Base-by-base conservation (phyloP, 1,140 invertebrate genomes). In the Drosophila cardini region DNA sequence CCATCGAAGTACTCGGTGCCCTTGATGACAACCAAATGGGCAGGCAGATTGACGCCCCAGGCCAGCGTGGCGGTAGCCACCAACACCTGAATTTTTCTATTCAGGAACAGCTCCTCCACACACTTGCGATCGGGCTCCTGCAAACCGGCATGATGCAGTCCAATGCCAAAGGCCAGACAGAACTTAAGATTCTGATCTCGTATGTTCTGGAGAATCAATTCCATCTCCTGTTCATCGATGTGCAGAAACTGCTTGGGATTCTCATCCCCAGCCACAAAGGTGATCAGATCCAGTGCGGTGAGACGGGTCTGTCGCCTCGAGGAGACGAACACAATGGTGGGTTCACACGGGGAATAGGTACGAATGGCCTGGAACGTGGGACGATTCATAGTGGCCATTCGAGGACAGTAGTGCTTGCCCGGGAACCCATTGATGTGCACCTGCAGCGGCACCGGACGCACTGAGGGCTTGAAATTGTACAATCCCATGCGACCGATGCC, bases 331-430 rank as follows among this genome's bases (percentile, higher is more conserved):
- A 99, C 95, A 18, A 99, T 93, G 0, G 96, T 95, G 0, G 99
- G 99, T 86, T 99, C 96, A 6, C 93, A 92, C 0, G 98, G 97
- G 0, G 98, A 98, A 92, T 99, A 97, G 60, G 97, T 96, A 56
- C 96, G 95, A 71, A 99, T 99, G 1, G 98, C 97, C 93, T 98
- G 96, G 93, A 97, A 99, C 2, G 97, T 96, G n/a, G 99, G 98
- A 90, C 98, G 97, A 93, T 99, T 99, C 99, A 99, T 99, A 0
- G 98, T 97, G 38, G 98, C 97, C 99, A 99, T 99, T 65, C 99
- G 94, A 0, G 99, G 99, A 92, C 99, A 99, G 93, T 99, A 99
- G 92, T 99, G 98, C 82, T 99, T 98, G 10, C 91, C 97, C 6
- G 96, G 95, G 86, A 96, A 97, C 1, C 96, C 96, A 78, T 94